Evolutionary conservation across 53 echinoderm and acorn worm genomes (phyloP), one percentile per base, ranked within the genome.

Genomic region (Holothuria leucospilota): DNA sequence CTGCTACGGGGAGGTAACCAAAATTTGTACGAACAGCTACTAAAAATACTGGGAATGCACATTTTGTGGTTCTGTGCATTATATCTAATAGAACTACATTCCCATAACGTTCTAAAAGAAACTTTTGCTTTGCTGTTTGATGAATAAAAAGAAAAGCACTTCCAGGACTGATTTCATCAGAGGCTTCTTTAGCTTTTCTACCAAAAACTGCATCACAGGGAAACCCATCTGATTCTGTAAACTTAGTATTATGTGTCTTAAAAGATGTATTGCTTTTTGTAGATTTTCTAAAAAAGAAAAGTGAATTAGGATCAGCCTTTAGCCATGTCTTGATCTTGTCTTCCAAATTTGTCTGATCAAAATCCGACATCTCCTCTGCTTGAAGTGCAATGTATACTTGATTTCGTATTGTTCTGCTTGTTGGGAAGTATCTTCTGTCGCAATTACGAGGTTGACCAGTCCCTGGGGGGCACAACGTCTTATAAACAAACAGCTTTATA

Each of bases 21-120:
- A 82, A 53, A 82, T 88, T 88, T 8, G 88, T 88, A n/a, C 62
- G 82, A 6, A 88, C 88, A 42, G 68, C 82, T 20, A 87, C 10
- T n/a, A 81, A 81, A 39, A 87, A 87, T 7, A 87, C 24, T 6
- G 87, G 87, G 21, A 87, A 46, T 23, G 64, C 87, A 87, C 81
- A 46, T 40, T 78, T 81, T 20, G 81, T 87, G 1, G 88, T 87
- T 39, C 53, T 78, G 56, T 87, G 64, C 14, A 80, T 87, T 11
- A 80, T 82, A 64, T 82, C 88, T 18, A 85, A 23, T n/a, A 85
- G 28, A 38, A 71, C 39, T 20, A 71, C 28, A 7, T 71, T 30
- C 29, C 71, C 71, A 38, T 71, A 71, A 15, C 71, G 71, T 39
- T 71, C 39, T 12, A 71, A 30, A 29, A 71, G 39, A 13, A 9